A percentile compares a stretch with the other conserved stretches of the same genome.
Evolutionary conservation across 2,797 vertebrate genomes (phyloP).

Genomic region (Alca torda): DNA sequence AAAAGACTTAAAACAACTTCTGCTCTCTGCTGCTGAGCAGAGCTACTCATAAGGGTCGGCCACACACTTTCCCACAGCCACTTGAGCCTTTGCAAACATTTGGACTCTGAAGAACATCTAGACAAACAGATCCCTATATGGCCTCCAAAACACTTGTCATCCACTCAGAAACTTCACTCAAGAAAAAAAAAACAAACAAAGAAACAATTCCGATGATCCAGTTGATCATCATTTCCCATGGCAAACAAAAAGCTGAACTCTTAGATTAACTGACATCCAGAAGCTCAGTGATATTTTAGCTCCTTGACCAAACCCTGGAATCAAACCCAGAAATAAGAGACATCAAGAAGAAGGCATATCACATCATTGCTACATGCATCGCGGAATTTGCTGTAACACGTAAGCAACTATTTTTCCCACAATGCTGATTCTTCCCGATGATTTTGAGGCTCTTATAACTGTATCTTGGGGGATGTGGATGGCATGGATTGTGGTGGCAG

Average conservation of each 20-base stretch:
- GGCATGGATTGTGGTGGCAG: neutral
- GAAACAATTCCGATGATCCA: neutral
- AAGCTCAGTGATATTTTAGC: neutral
- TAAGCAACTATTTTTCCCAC: neutral
- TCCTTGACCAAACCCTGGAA: neutral
- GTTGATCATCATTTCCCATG: neutral
- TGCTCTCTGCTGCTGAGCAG: neutral
- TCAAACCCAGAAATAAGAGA: neutral
- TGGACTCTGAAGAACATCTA: conserved; percentile 2
- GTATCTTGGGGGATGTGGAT: neutral
- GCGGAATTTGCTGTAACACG: neutral
- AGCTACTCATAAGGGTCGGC: neutral
- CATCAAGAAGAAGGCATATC: neutral
- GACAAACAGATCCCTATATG: neutral
- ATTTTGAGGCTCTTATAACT: neutral
- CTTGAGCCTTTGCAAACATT: conserved; percentile 22
- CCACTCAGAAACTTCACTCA: neutral
- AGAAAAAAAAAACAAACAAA: neutral
- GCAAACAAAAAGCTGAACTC: neutral
- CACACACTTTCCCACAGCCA: neutral
- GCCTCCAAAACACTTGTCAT: neutral
- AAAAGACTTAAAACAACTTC: neutral
- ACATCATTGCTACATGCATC: neutral
- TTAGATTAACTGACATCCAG: neutral
- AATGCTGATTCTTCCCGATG: neutral